Evolutionary conservation across 2,888 invertebrate genomes (phyloP), one percentile per base, ranked within the genome.

Genomic region (Drosophila demipolita): DNA sequence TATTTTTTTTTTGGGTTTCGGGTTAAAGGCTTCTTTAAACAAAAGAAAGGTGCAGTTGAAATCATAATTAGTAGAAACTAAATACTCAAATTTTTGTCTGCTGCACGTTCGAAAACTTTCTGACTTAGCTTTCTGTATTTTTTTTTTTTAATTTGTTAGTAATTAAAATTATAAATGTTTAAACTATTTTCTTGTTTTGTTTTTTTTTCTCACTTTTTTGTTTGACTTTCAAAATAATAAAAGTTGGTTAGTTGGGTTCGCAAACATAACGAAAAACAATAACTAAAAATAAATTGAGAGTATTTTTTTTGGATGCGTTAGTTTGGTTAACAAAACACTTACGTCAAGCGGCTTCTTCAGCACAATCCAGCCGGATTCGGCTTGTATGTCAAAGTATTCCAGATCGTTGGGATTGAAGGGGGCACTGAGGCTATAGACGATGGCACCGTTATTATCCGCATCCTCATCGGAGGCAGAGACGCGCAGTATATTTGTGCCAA

Each of bases 381-480:
- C 96, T 94, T 99, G 98, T 88, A 99, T 98, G 93, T 97, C 97
- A 93, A 99, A 99, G 94, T 99, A 98, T 92, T 98, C 98, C 91
- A 98, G 95, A 93, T 98, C 97, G 62, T 96, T 96, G 15, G 97
- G 96, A 93, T 98, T 97, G 90, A 96, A 96, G 1, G 97, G 97
- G 48, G 98, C 97, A 89, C 97, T 98, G 87, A 99, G 94, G 50
- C 97, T 97, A 93, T 98, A 99, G 20, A 97, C 96, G 91, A 99
- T 98, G 66, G 98, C 98, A 32, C 99, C 98, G 93, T 99, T 99
- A 93, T 97, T 97, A 91, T 99, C 99, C 40, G 98, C 98, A 94
- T 99, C 99, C 93, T 98, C 98, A 92, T 98, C 98, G 50, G 98
- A 98, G 73, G 99, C 98, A 23, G 98, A 99, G 35, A 99, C 98